These are phyloP conservation scores for Drosophila paramelanica DNA, from an alignment of 2,888 invertebrate genomes.

Conservation along the genomic window DNA sequence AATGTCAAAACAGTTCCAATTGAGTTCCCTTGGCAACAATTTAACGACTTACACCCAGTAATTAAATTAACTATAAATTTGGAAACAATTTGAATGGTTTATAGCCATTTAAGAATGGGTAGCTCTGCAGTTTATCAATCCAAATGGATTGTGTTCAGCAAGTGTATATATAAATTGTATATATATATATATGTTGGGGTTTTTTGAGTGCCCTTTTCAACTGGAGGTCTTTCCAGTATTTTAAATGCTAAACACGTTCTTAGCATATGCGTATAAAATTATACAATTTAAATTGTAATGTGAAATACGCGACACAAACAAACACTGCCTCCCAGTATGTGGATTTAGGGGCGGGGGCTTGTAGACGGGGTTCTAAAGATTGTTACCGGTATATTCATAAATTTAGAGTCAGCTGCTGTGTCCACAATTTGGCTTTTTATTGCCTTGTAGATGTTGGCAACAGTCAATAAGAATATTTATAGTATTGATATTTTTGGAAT, in stretches of 20 bases:
- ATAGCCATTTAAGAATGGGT: slow-evolving; percentile 28
- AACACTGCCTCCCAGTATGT: not conserved
- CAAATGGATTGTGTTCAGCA: slow-evolving; percentile 37
- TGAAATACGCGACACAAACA: slow-evolving; percentile 55
- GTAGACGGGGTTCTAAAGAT: slow-evolving; percentile 1
- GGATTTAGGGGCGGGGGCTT: not conserved
- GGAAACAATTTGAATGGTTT: slow-evolving; percentile 56
- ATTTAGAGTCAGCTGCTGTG: slow-evolving; percentile 11
- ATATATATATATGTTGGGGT: slow-evolving; percentile 3
- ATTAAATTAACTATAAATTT: slow-evolving; percentile 41
- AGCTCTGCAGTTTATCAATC: not conserved
- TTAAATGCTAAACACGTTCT: slow-evolving; percentile 69
- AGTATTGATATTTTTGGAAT: slow-evolving; percentile 30
- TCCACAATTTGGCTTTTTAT: slow-evolving; percentile 54
- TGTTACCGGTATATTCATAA: slow-evolving; percentile 38
- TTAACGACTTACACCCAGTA: slow-evolving; percentile 13
- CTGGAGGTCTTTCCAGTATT: slow-evolving; percentile 44
- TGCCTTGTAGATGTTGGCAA: slow-evolving; percentile 21
- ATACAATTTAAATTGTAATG: slow-evolving; percentile 68
- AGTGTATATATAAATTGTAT: slow-evolving; percentile 31
- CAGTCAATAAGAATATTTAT: slow-evolving; percentile 22
- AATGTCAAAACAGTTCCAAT: slow-evolving; percentile 42
- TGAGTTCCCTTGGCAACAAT: slow-evolving; percentile 12
- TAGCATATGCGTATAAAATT: slow-evolving; percentile 55
- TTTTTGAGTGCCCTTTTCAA: slow-evolving; percentile 60